Evolutionary conservation across 2,888 invertebrate species (phyloP).

Genomic region (Rhodophaea formosa): DNA sequence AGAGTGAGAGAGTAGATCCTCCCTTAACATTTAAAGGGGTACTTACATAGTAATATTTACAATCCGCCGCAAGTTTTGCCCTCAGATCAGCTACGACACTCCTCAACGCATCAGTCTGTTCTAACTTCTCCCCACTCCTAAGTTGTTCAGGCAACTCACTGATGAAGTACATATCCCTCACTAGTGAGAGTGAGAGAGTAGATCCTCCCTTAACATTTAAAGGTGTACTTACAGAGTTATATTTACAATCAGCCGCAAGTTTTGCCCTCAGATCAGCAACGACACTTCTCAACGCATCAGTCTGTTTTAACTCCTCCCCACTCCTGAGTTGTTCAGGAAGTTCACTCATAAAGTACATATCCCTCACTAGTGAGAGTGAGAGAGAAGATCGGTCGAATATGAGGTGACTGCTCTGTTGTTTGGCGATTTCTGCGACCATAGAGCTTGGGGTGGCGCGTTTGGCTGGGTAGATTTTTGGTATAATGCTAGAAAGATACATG

Average conservation of each 20-base stretch:
- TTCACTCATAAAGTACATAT: conserved; percentile 66
- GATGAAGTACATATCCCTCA: conserved; percentile 64
- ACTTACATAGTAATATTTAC: conserved; percentile 85
- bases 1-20: conserved; percentile 40
- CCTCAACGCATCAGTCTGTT: conserved; percentile 38
- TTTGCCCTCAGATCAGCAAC: conserved; percentile 54
- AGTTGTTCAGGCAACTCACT: conserved; percentile 60
- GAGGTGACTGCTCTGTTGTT: conserved; percentile 47
- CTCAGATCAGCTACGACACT: conserved; percentile 51
- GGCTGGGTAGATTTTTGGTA: conserved; percentile 53
- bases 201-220: neutral
- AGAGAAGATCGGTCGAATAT: conserved; percentile 44
- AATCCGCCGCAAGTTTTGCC: conserved; percentile 78
- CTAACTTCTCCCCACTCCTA: conserved; percentile 34
- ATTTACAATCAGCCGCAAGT: conserved; percentile 83
- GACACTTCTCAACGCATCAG: conserved; percentile 40
- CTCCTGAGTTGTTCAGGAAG: conserved; percentile 52
- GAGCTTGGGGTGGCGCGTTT: conserved; percentile 49
- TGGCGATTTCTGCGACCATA: conserved; percentile 51
- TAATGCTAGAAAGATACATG: conserved; percentile 47
- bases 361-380: conserved; percentile 54
- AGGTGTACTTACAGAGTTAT: conserved; percentile 83
- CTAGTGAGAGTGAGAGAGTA: conserved; percentile 49
- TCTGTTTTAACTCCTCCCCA: conserved; percentile 31
- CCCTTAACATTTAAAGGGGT: too few relatives aligned